phyloP scores from a whole-genome alignment of 2,888 invertebrate species.

The Rhabditophanes sp. region DNA sequence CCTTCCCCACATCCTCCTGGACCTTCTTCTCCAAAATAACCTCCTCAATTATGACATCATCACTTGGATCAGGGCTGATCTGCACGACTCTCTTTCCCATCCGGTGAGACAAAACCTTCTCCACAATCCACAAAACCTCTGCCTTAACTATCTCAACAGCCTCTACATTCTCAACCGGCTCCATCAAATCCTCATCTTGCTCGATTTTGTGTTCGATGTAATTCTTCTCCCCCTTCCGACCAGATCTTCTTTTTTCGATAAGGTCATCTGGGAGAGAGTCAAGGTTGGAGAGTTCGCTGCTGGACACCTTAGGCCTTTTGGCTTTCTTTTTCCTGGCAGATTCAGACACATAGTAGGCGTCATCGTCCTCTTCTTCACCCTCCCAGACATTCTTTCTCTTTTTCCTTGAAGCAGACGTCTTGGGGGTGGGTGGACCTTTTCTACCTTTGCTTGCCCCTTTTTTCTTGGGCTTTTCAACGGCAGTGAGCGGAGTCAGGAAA shows the following conservation, averaged over 20 bases:
- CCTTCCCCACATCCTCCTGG: not conserved
- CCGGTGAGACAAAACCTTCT: constrained; percentile 20
- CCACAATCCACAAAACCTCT: constrained; percentile 12
- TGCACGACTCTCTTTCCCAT: constrained; percentile 11
- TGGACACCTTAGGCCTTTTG: constrained; percentile 6
- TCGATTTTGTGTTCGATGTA: constrained; percentile 14
- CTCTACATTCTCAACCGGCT: constrained; percentile 4
- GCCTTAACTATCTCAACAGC: constrained; percentile 7
- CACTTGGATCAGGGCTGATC: not conserved
- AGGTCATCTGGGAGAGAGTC: no score
- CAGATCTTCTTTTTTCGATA: constrained; percentile 45
- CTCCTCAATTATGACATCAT: constrained; percentile 1
- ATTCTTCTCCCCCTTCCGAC: constrained; percentile 16
- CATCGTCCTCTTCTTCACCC: no score
- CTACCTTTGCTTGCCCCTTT: constrained; percentile 1
- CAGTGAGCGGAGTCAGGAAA: no score
- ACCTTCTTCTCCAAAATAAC: constrained; percentile 1
- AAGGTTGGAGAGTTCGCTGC: no score
- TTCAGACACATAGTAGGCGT: no score
- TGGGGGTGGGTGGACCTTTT: no score
- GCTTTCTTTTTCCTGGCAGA: constrained; percentile 4
- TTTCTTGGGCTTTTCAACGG: constrained; percentile 2
- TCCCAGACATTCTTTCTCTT: no score
- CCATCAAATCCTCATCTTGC: constrained; percentile 10
- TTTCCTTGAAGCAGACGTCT: no score